Evolutionary conservation across 2,113 vertebrate species (phyloP), one percentile per base, ranked within the genome.

Genomic region (Myotis brandtii): DNA sequence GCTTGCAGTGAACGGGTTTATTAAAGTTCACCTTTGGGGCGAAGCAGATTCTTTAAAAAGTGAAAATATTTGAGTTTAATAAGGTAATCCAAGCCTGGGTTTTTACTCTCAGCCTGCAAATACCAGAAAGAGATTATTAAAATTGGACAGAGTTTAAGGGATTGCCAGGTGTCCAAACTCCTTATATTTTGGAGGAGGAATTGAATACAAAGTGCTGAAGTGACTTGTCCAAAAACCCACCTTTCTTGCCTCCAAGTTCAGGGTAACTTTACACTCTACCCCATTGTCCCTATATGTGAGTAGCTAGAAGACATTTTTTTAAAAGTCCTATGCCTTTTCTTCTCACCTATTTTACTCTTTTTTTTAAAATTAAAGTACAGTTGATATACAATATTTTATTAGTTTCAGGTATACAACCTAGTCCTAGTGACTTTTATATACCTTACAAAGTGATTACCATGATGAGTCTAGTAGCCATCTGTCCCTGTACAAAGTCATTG

Each of bases 71-170:
- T 81, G 50, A n/a, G 12, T 59, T 89, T 79, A 64, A 48, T 64
- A 72, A 90, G 79, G 20, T 67, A 37, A 91, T 81, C 21, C 81
- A 93, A 52, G 43, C 1, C 54, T 77, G 27, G 46, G 34, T 23
- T 77, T 93, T 84, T 73, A 50, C 12, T 85, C 96, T n/a, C 32
- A 75, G 3, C 7, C 50, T 86, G 27, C 20, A 89, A 94, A 75
- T n/a, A 76, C 75, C 43, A 79, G 54, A 66, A 72, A 85, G 32
- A 83, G 34, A 89, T 34, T 59, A 66, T n/a, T 86, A 81, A 56
- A 86, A 43, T 1, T 64, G 9, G 20, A 12, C 30, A 37, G 0
- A 6, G 20, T 56, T 85, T 79, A 73, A 67, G 56, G 73, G 50
- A 40, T 34, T 72, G n/a, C 3, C 3, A 80, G 27, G 4, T 56